Evolutionary conservation across 2,797 vertebrate genomes (phyloP).

Genomic region (Zalophus californianus): DNA sequence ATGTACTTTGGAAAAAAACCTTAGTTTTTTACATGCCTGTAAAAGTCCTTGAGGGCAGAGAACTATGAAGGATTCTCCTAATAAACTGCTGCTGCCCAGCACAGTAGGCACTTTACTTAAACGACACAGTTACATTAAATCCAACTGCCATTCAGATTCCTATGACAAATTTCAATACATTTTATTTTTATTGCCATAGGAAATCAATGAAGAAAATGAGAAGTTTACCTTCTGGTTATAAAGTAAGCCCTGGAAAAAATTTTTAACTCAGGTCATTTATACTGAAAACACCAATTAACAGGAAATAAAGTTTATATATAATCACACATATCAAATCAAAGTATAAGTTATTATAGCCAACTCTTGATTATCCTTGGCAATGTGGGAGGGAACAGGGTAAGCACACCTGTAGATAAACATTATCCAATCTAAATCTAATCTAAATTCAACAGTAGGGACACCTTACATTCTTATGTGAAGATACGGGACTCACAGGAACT

Average conservation of each 20-base stretch:
- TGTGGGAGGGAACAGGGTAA: not conserved
- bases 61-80: not conserved
- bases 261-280: not conserved
- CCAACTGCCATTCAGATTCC: not conserved
- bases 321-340: slow-evolving; percentile 41
- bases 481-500: not conserved
- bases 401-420: not conserved
- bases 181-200: slow-evolving; percentile 8
- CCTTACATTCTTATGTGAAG: not conserved
- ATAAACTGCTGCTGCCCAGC: not conserved
- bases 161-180: not conserved
- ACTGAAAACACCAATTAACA: slow-evolving; percentile 50
- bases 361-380: slow-evolving; percentile 44
- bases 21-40: not conserved
- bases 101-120: slow-evolving; percentile 40
- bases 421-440: slow-evolving; percentile 9
- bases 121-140: not conserved
- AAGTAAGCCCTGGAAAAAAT: not conserved
- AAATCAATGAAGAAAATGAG: slow-evolving; percentile 1
- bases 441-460: slow-evolving; percentile 30
- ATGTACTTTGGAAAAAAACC: not conserved
- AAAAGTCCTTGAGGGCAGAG: not conserved
- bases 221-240: slow-evolving; percentile 22
- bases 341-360: slow-evolving; percentile 29
- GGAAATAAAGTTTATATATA: slow-evolving; percentile 57